Base-by-base conservation (phyloP, 2,113 vertebrate genomes). In the Anarhynchus alexandrinus region DNA sequence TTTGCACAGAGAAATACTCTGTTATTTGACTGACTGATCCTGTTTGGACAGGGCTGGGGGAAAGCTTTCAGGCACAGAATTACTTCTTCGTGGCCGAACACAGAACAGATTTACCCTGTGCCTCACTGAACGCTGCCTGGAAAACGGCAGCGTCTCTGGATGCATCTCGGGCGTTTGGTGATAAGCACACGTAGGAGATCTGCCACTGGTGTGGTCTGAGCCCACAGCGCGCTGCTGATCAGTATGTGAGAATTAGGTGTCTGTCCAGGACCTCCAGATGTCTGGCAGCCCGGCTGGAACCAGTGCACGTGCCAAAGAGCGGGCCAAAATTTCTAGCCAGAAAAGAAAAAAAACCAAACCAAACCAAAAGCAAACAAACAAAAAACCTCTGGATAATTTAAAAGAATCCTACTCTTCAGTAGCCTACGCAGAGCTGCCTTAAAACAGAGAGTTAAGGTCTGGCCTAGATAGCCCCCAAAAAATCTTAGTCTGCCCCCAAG, bases 201-300 rank as follows among this genome's bases (percentile, higher is more conserved):
- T 15, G 82, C 22, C 66, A 38, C 74, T 5, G 2, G 45, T 45
- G 93, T 30, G 90, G 65, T 9, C 74, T 6, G 26, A 64, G 85
- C 17, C 77, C 8, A 7, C 72, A 36, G 36, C 4, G 59, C 0
- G 4, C 64, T 0, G 34, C 2, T 38, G 23, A 65, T 17, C 67
- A 16, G 59, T 1, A 7, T 3, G 13, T 22, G 73, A 77, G 73
- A 64, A 72, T 27, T 21, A 45, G 23, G 70, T n/a, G 72, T 8
- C 59, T 38, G 59, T 49, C 83, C 94, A 92, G 86, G 10, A 93
- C 74, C 80, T n/a, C 80, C 97, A 94, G 90, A 84, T 96, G 96
- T 94, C 94, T 97, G 95, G 92, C 94, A 94, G 95, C 80, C 82
- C 57, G 72, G 72, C 43, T 86, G 64, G 54, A 51, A 40, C 86